A percentile compares a stretch with the other conserved stretches of the same genome.
Evolutionary conservation across 2,797 vertebrate species (phyloP).

Genomic region (Taenioides sp.): DNA sequence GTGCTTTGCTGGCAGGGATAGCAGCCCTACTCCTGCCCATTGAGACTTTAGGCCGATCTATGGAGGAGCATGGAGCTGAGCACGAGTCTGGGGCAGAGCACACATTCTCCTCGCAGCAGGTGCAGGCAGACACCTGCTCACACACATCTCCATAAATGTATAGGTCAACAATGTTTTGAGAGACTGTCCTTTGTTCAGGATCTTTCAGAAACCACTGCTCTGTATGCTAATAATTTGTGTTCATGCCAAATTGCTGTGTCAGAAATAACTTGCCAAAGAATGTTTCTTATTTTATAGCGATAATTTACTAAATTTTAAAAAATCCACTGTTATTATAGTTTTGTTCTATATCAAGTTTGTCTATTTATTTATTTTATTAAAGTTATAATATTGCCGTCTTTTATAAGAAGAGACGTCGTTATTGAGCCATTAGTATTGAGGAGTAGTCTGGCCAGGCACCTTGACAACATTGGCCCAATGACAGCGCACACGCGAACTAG

Average conservation of each 20-base stretch:
- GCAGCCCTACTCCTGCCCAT: slow-evolving; percentile 85
- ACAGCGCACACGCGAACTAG: slow-evolving; percentile 71
- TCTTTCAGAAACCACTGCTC: not conserved
- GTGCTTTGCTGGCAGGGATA: slow-evolving; percentile 81
- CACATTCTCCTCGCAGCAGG: slow-evolving; percentile 55
- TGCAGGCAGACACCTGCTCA: not conserved
- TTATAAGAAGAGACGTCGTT: slow-evolving; percentile 11
- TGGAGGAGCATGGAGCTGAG: slow-evolving; percentile 83
- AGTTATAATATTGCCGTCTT: not conserved
- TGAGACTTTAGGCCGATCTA: slow-evolving; percentile 83
- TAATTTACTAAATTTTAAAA: not conserved
- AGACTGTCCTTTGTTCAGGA: not conserved
- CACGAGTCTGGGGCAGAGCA: slow-evolving; percentile 70
- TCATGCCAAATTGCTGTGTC: not conserved
- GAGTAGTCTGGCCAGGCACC: slow-evolving; percentile 75
- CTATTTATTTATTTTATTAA: not conserved
- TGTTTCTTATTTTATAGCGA: not conserved
- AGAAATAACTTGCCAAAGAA: not conserved
- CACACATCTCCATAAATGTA: slow-evolving; percentile 4
- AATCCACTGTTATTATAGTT: not conserved
- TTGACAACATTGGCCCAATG: slow-evolving; percentile 81
- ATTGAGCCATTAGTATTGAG: slow-evolving; percentile 47
- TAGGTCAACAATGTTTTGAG: not conserved
- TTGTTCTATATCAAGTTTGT: not conserved
- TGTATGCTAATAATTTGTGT: no score